Base-by-base conservation (phyloP, 2,797 vertebrate species). In the Chiroxiphia lanceolata region DNA sequence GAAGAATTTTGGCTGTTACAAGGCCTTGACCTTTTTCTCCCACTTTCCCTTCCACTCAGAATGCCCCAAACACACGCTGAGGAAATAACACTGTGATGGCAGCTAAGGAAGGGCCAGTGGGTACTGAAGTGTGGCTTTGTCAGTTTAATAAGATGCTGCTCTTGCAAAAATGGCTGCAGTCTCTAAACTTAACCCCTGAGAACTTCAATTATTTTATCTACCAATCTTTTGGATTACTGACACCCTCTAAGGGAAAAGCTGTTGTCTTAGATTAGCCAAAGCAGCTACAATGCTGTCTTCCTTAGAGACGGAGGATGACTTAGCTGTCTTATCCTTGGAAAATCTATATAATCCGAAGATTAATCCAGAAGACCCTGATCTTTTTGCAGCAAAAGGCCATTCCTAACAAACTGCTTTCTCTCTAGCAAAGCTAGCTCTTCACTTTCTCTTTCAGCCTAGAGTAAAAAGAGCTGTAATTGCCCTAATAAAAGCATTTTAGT, bases 191-290 rank as follows among this genome's bases (percentile, higher is more conserved):
- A 96, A 97, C 95, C 95, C 95, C 91, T 92, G 93, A 96, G 95
- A 97, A 95, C 92, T 97, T 94, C 97, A 96, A 97, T 96, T 96
- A 96, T 94, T 96, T 97, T 95, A 96, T 96, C 96, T 88, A 96
- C 95, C 97, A 96, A 96, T 96, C 96, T 96, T 97, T 27, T 70
- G 93, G 95, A 96, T 97, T 97, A 95, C 94, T 95, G 95, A 96
- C 95, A 95, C 93, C 95, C 91, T 97, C 95, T 70, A 93, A 97
- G 94, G 96, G 92, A 96, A 95, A 97, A 97, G 85, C 93, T 96
- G 95, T 95, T 97, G 95, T 96, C 64, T 97, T 95, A 94, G 89
- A 97, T 97, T 96, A 97, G 81, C 95, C 87, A 96, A 93, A 96
- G 92, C 83, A 94, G 89, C 83, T 94, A 81, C 90, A 89, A 67